These are phyloP conservation scores for Agrypnus murinus DNA, from an alignment of 2,888 invertebrate species.

Conservation along the genomic window DNA sequence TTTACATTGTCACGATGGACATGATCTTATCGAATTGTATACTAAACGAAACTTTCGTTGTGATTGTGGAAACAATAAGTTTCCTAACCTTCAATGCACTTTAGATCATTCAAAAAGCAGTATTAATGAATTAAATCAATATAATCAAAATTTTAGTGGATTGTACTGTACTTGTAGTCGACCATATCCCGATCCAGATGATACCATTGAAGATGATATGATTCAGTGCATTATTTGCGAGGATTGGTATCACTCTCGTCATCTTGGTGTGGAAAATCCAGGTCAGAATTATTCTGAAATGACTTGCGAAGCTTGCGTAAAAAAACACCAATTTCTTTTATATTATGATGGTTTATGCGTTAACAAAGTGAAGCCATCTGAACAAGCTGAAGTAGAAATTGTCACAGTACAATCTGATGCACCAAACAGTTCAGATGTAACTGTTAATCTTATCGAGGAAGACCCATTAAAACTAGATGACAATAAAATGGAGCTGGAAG, in stretches of 20 bases:
- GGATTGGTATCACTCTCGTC: slow-evolving; percentile 96
- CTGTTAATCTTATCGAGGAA: not conserved
- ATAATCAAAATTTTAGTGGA: slow-evolving; percentile 97
- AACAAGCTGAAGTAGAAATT: slow-evolving; percentile 19
- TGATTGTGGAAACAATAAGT: slow-evolving; percentile 93
- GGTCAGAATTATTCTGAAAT: slow-evolving; percentile 84
- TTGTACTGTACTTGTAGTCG: slow-evolving; percentile 92
- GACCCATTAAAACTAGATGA: not conserved
- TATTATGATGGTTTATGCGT: slow-evolving; percentile 77
- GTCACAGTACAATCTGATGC: slow-evolving; percentile 20
- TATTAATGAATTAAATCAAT: slow-evolving; percentile 82
- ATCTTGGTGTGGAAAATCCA: slow-evolving; percentile 78
- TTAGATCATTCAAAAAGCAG: slow-evolving; percentile 78
- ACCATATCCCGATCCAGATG: slow-evolving; percentile 96
- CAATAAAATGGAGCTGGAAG: slow-evolving; percentile 20
- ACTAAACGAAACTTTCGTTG: slow-evolving; percentile 97
- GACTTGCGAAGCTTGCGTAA: slow-evolving; percentile 87
- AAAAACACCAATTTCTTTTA: slow-evolving; percentile 83
- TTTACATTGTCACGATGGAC: slow-evolving; percentile 95
- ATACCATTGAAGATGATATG: slow-evolving; percentile 90
- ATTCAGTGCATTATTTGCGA: slow-evolving; percentile 97
- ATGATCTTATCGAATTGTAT: slow-evolving; percentile 95
- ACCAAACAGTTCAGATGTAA: not conserved
- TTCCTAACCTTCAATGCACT: slow-evolving; percentile 80
- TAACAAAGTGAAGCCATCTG: slow-evolving; percentile 33